Evolutionary conservation across 2,888 invertebrate genomes (phyloP).

Genomic region (Eucera pruinosa): DNA sequence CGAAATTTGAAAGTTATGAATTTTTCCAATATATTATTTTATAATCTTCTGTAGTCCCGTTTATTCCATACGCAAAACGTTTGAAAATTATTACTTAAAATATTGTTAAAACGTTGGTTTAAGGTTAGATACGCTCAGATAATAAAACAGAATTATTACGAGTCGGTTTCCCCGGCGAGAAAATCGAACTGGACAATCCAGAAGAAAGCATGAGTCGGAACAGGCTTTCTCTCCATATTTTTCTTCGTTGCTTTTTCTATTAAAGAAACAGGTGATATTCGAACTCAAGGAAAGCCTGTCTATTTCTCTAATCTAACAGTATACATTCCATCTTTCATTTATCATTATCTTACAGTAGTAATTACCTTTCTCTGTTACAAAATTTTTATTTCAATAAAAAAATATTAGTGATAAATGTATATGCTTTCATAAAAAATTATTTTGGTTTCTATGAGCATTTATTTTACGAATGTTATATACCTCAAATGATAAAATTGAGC

Average conservation of each 20-base stretch:
- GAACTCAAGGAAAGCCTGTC: conserved; percentile 1
- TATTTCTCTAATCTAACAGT: conserved; percentile 1
- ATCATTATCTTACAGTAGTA: background rate
- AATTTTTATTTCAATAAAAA: background rate
- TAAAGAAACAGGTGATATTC: conserved; percentile 6
- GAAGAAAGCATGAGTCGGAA: conserved; percentile 45
- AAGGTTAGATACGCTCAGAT: background rate
- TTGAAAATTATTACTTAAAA: background rate
- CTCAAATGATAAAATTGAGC: too few species aligned
- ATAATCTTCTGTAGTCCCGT: background rate
- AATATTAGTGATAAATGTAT: background rate
- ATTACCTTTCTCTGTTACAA: background rate
- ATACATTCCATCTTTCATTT: background rate
- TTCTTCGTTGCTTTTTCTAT: conserved; percentile 18
- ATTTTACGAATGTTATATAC: too few species aligned
- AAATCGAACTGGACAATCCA: conserved; percentile 48
- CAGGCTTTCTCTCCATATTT: conserved; percentile 53
- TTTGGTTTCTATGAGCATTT: too few species aligned
- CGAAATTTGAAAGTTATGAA: background rate
- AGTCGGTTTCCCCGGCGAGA: conserved; percentile 34
- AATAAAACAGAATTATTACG: conserved; percentile 6
- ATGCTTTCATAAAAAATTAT: background rate
- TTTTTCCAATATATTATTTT: background rate
- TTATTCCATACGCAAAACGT: too few species aligned
- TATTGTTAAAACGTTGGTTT: background rate